Evolutionary conservation across 2,113 vertebrate genomes (phyloP), one percentile per base, ranked within the genome.

Genomic region (Anoura caudifer): DNA sequence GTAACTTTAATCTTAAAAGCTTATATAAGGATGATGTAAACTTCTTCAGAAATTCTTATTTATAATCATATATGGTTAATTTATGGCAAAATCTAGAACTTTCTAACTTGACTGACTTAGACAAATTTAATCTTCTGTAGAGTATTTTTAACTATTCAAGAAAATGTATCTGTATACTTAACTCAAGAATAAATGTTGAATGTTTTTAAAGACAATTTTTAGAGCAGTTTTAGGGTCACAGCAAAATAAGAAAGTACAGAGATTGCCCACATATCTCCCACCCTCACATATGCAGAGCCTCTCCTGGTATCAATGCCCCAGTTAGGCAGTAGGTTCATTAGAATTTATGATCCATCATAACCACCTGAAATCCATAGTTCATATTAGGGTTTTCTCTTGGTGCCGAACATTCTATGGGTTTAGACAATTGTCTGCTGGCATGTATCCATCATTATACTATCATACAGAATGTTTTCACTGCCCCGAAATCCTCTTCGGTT

Each of bases 161-260:
- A 94, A 96, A 97, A 90, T 90, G 17, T 77, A 91, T 80, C 83
- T 96, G 31, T 93, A 83, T 86, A 41, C 24, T 94, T 90, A 79
- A n/a, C 56, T 69, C 22, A 82, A 95, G 43, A 75, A 86, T 82
- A 94, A 82, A 33, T 91, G 52, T 81, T 87, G 41, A 70, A 65
- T 20, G 56, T 45, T 93, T 92, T 41, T 47, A 72, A 75, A 54
- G 52, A 80, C 31, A 72, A 11, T 80, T 87, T 85, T 90, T 61
- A 45, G 63, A 90, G 19, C 8, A 59, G 50, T 38, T 94, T 84
- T 84, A 75, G 70, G 79, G 47, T 95, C 45, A 65, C 22, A 52
- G 28, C 28, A 73, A 65, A 87, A 63, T 11, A 47, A 12, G n/a
- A 93, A 45, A 38, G 47, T 56, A 45, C 33, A 84, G 43, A 61